A percentile compares a stretch with the other conserved stretches of the same genome.
Conservation (phyloP, 2,888 invertebrate genomes). For the Harpagoxenus sublaevis region DNA sequence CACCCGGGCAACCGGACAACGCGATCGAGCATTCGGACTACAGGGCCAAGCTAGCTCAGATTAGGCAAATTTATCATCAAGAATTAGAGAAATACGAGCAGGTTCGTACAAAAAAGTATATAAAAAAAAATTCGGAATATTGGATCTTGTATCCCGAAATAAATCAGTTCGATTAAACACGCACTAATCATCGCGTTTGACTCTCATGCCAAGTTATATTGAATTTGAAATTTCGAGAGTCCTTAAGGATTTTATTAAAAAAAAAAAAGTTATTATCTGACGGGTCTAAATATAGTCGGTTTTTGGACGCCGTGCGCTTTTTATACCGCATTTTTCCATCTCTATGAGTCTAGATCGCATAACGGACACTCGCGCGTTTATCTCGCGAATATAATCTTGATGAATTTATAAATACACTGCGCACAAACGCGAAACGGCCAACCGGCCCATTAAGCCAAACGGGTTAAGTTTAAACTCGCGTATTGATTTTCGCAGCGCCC, state of each 20-base stretch:
- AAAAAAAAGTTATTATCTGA: neutral
- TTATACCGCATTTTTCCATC: neutral
- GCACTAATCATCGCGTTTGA: too few species aligned
- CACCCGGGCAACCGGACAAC: slow-evolving; percentile 94
- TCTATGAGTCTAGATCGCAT: neutral
- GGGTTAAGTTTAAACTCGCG: slow-evolving; percentile 54
- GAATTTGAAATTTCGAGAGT: too few species aligned
- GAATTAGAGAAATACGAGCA: slow-evolving; percentile 99
- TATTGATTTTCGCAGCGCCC: slow-evolving; percentile 54
- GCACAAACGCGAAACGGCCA: slow-evolving; percentile 7
- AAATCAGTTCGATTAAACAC: too few species aligned
- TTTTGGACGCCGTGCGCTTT: neutral
- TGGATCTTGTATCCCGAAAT: too few species aligned
- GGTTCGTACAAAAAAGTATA: slow-evolving; percentile 84
- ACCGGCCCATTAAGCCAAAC: slow-evolving; percentile 48
- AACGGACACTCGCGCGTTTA: neutral
- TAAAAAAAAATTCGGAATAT: neutral
- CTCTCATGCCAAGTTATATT: too few species aligned
- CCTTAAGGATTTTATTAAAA: too few species aligned
- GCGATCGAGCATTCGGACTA: slow-evolving; percentile 99
- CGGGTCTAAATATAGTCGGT: neutral
- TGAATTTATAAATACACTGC: slow-evolving; percentile 9
- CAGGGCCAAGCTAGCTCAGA: slow-evolving; percentile 99
- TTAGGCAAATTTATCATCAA: slow-evolving; percentile 99
- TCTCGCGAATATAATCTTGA: slow-evolving; percentile 5